phyloP scores from a whole-genome alignment of 2,113 vertebrate genomes.

The Phaethornis superciliosus region DNA sequence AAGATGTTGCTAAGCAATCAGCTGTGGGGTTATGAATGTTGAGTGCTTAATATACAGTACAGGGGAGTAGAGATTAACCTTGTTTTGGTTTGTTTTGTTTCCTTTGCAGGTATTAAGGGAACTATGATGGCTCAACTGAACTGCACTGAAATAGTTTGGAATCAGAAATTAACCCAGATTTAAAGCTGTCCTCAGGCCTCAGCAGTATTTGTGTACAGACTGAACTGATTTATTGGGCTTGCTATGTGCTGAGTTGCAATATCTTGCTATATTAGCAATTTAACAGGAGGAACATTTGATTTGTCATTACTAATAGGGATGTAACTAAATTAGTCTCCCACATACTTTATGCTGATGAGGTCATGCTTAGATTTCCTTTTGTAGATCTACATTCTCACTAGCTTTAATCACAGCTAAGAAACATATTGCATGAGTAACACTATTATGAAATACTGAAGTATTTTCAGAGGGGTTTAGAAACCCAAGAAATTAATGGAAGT shows the following conservation, averaged over 20 bases:
- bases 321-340: conserved; percentile 64
- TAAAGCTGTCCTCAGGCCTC: neutral
- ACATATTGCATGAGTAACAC: neutral
- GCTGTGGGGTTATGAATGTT: conserved; percentile 29
- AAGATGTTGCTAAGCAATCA: conserved; percentile 46
- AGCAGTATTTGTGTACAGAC: neutral
- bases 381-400: conserved; percentile 38
- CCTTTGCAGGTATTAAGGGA: neutral
- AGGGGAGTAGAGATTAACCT: neutral
- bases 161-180: neutral
- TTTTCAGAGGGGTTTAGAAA: conserved; percentile 28
- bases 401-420: conserved; percentile 45
- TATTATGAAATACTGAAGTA: conserved; percentile 15
- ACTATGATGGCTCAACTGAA: neutral
- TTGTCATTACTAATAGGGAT: conserved; percentile 60
- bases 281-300: conserved; percentile 63
- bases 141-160: neutral
- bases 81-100: neutral
- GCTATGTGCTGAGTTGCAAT: conserved; percentile 34
- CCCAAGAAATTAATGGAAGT: conserved; percentile 1
- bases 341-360: conserved; percentile 49
- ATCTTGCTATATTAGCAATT: conserved; percentile 12
- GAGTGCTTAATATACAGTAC: neutral
- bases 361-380: conserved; percentile 59
- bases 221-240: neutral